Percentiles rank a stretch among this genome's conserved stretches.
phyloP scores from a whole-genome alignment of 2,888 invertebrate species.

The Chymomyza procnemis region DNA sequence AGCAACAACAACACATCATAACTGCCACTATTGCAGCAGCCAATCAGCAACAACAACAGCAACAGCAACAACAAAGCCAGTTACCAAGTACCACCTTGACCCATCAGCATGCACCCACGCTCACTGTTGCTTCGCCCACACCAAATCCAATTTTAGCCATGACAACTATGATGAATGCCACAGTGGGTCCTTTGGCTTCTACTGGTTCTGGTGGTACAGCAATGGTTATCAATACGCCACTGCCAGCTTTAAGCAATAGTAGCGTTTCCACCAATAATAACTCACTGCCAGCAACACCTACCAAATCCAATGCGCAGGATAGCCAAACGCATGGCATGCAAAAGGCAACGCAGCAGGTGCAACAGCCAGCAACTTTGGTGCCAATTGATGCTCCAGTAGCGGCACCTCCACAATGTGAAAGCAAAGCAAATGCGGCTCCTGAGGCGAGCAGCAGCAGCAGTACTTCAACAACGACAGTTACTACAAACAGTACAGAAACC shows the following conservation, averaged over 20 bases:
- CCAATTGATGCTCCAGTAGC: conserved; percentile 49
- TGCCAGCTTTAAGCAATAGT: conserved; percentile 23
- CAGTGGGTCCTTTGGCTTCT: conserved; percentile 42
- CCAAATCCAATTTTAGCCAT: conserved; percentile 79
- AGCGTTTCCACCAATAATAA: conserved; percentile 19
- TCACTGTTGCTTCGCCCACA: conserved; percentile 71
- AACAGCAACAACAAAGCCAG: conserved; percentile 42
- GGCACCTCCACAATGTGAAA: conserved; percentile 37
- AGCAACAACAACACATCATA: conserved; percentile 53
- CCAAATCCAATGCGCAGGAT: conserved; percentile 13
- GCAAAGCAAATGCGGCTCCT: conserved; percentile 10
- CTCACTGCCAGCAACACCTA: conserved; percentile 15
- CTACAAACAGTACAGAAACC: neutral
- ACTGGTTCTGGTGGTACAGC: conserved; percentile 29
- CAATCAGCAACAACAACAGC: conserved; percentile 43
- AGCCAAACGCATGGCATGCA: conserved; percentile 16
- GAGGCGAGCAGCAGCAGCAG: conserved; percentile 3
- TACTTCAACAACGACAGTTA: neutral
- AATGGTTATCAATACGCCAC: neutral
- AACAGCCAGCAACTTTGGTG: conserved; percentile 41
- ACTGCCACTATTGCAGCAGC: conserved; percentile 43
- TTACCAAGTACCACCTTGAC: conserved; percentile 25
- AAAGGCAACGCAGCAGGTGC: conserved; percentile 26
- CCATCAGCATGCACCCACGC: conserved; percentile 53
- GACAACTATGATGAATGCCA: conserved; percentile 76